Evolutionary conservation across 2,797 vertebrate species (phyloP).

Genomic region (Poeciliopsis gracilis): DNA sequence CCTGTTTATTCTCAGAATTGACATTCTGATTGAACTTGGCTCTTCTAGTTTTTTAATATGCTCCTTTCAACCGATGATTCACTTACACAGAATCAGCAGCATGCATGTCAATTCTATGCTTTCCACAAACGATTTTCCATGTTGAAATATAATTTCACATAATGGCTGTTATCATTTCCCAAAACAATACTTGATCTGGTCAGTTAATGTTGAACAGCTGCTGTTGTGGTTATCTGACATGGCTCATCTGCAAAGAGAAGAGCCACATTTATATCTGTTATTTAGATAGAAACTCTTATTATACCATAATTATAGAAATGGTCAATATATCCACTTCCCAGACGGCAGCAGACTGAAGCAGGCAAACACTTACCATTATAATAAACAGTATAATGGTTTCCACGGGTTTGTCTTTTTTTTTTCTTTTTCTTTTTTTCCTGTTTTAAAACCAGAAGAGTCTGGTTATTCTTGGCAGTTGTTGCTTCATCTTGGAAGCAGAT

Average conservation of each 20-base stretch:
- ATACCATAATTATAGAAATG: not conserved
- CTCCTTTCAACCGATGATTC: not conserved
- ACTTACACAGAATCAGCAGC: not conserved
- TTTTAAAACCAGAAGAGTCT: not conserved
- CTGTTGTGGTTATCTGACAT: too few relatives aligned
- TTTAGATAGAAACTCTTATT: not conserved
- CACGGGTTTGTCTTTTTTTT: constrained; percentile 2
- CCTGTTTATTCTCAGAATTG: not conserved
- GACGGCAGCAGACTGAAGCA: not conserved
- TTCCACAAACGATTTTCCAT: not conserved
- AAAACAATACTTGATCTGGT: not conserved
- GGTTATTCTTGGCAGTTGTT: constrained; percentile 46
- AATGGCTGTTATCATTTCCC: not conserved
- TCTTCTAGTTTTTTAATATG: not conserved
- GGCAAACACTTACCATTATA: not conserved
- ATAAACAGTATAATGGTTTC: not conserved
- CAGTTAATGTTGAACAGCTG: not conserved
- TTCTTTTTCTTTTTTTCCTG: not conserved
- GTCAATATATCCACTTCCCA: not conserved
- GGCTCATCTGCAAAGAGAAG: not conserved
- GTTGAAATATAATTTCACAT: not conserved
- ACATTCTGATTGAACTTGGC: not conserved
- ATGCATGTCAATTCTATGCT: not conserved
- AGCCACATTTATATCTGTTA: too few relatives aligned
- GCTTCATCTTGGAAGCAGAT: constrained; percentile 35